phyloP scores from a whole-genome alignment of 2,797 vertebrate genomes.

The Channallabes apus region DNA sequence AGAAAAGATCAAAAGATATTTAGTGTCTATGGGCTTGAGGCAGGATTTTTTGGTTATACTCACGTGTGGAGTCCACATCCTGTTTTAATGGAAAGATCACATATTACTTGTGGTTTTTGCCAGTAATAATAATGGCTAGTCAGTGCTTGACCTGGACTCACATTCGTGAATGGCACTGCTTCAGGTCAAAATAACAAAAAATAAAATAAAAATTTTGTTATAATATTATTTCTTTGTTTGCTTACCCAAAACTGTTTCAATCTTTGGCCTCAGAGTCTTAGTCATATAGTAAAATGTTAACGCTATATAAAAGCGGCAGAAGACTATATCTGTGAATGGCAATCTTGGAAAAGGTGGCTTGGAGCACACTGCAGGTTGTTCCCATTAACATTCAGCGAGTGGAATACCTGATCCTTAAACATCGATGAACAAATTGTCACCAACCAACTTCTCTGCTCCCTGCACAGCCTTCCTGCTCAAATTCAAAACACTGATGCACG shows the following conservation, averaged over 20 bases:
- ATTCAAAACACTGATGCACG: too few relatives aligned
- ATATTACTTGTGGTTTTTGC: background rate
- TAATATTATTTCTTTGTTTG: too few relatives aligned
- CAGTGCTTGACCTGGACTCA: background rate
- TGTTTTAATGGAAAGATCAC: background rate
- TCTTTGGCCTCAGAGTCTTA: background rate
- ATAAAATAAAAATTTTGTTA: too few relatives aligned
- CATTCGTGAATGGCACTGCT: background rate
- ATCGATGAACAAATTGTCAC: too few relatives aligned
- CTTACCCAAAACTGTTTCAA: background rate
- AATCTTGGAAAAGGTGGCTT: too few relatives aligned
- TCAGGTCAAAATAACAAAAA: background rate
- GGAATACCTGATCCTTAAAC: too few relatives aligned
- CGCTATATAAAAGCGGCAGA: background rate
- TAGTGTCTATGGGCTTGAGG: background rate
- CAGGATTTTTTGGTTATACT: background rate
- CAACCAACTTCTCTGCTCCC: too few relatives aligned
- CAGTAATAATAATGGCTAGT: background rate
- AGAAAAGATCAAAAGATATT: constrained; percentile 11
- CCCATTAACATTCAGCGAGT: too few relatives aligned
- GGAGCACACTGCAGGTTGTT: too few relatives aligned
- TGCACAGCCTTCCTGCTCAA: too few relatives aligned
- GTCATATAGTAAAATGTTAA: background rate
- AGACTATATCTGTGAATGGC: too few relatives aligned
- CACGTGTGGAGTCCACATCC: background rate